phyloP scores from a whole-genome alignment of 2,888 invertebrate species.

The Sphecodes monilicornis region DNA sequence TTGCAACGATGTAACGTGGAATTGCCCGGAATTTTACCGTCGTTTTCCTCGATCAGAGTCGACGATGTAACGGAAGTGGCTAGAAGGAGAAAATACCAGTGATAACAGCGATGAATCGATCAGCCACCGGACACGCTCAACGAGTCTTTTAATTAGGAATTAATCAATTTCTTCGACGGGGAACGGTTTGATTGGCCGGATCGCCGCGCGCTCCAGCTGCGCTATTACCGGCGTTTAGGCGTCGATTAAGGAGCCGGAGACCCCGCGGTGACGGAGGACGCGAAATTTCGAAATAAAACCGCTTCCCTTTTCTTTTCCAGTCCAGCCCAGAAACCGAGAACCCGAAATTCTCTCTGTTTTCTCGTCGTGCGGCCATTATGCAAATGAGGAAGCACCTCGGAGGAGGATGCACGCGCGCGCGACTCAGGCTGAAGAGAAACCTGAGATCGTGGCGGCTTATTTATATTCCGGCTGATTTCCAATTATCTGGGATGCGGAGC shows the following conservation, averaged over 20 bases:
- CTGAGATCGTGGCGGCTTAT: slow-evolving; percentile 60
- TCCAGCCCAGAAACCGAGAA: neutral
- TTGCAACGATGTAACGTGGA: slow-evolving; percentile 51
- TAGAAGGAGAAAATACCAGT: slow-evolving; percentile 28
- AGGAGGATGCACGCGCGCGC: slow-evolving; percentile 22
- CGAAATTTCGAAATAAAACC: slow-evolving; percentile 29
- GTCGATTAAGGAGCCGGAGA: slow-evolving; percentile 8
- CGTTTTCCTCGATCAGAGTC: neutral
- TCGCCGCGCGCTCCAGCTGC: slow-evolving; percentile 9
- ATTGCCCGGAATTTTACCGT: slow-evolving; percentile 31
- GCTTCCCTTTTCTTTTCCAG: slow-evolving; percentile 21
- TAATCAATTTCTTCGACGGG: slow-evolving; percentile 22
- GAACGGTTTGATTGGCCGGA: slow-evolving; percentile 5
- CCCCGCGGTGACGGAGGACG: neutral
- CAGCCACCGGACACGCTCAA: slow-evolving; percentile 10
- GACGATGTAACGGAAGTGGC: slow-evolving; percentile 42
- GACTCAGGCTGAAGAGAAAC: slow-evolving; percentile 7
- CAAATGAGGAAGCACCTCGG: slow-evolving; percentile 60
- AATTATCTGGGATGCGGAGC: slow-evolving; percentile 70
- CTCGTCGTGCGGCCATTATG: slow-evolving; percentile 58
- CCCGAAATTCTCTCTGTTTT: slow-evolving; percentile 1
- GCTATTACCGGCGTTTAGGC: slow-evolving; percentile 34
- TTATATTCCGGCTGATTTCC: slow-evolving; percentile 74
- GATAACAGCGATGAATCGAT: slow-evolving; percentile 45
- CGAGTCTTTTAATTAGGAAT: slow-evolving; percentile 21